Evolutionary conservation across 2,113 vertebrate species (phyloP), one percentile per base, ranked within the genome.

Genomic region (Toxostoma redivivum): DNA sequence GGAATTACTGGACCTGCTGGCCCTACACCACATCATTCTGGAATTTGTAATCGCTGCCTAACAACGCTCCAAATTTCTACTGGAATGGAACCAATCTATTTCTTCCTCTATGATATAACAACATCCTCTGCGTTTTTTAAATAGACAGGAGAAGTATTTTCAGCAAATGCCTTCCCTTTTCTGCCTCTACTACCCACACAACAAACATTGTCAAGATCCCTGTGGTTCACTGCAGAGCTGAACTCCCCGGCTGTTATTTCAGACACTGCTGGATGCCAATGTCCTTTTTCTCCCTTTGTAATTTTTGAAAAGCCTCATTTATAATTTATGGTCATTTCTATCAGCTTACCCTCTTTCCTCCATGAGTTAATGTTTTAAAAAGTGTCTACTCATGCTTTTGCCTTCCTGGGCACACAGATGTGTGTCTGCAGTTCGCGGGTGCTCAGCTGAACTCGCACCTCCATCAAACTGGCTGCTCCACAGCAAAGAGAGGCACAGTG

Each of bases 281-380:
- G 94, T 85, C 96, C 95, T 85, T 96, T 48, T 87, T 54, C 78
- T 87, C 57, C 88, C 85, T 96, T 95, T 94, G 91, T 88, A 44
- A 66, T 90, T 94, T 94, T 81, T 94, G 81, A 86, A 95, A 82
- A 88, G 94, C 87, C 78, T 94, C 71, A 82, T 95, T 94, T 95
- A 95, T 94, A 93, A 96, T 97, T 97, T 38, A 97, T 60, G 74
- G 58, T 50, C 74, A 77, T 91, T 91, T 90, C 96, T 90, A 87
- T 50, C 74, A 73, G 37, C 89, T 91, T 85, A 86, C 94, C 48
- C 87, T 76, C 78, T 62, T 60, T 44, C 60, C 76, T 83, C 81
- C 2, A 2, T 3, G 92, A 95, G 76, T 94, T 94, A 84, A 88
- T 94, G 74, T 88, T 89, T 95, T 57, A 15, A 90, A 82, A 94